These are phyloP conservation scores for Salvelinus namaycush DNA, from an alignment of 2,113 vertebrate genomes.

Conservation along the genomic window DNA sequence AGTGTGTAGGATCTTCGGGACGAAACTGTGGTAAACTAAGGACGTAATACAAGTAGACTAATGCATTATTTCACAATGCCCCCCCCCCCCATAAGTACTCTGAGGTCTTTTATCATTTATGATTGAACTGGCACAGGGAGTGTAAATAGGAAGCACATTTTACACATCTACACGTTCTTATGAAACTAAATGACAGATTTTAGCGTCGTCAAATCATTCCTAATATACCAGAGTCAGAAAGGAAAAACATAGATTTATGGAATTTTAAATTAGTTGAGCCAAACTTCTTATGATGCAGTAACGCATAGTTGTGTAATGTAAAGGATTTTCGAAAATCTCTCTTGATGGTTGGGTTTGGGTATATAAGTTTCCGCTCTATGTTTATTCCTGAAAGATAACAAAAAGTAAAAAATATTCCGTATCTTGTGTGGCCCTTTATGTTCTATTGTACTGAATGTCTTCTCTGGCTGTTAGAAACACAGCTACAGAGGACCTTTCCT, in stretches of 20 bases:
- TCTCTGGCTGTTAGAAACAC: background rate
- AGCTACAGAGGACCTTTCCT: background rate
- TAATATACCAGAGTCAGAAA: constrained; percentile 40
- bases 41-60: background rate
- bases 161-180: constrained; percentile 23
- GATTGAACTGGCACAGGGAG: background rate
- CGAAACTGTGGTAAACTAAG: background rate
- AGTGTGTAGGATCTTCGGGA: too few species aligned
- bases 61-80: constrained; percentile 17
- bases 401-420: too few species aligned
- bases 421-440: constrained; percentile 15
- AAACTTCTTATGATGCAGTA: constrained; percentile 33
- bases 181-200: constrained; percentile 30
- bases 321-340: background rate
- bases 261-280: constrained; percentile 60
- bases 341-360: background rate
- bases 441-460: constrained; percentile 6
- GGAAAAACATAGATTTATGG: constrained; percentile 41
- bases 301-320: background rate
- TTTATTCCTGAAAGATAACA: too few species aligned
- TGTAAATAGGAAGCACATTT: background rate
- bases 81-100: background rate
- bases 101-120: constrained; percentile 10
- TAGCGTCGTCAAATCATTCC: constrained; percentile 37
- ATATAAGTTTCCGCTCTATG: too few species aligned